Evolutionary conservation across 1,140 invertebrate species (phyloP).

Genomic region (Heliconius nattereri): DNA sequence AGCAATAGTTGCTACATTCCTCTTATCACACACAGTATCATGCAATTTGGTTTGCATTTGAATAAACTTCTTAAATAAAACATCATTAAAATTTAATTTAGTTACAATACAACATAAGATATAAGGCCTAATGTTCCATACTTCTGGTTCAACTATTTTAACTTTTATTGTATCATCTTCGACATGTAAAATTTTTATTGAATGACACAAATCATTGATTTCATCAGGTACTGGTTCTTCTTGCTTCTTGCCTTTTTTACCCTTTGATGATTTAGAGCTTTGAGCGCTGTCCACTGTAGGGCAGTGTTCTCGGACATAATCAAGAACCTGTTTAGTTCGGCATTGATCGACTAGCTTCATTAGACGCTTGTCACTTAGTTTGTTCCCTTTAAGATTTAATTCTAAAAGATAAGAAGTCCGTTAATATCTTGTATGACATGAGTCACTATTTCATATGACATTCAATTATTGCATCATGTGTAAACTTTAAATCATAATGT

Average conservation of each 20-base stretch:
- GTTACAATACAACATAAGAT: conserved; percentile 88
- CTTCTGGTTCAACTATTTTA: conserved; percentile 79
- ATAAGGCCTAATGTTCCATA: conserved; percentile 84
- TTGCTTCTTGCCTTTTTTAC: conserved; percentile 77
- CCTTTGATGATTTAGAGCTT: conserved; percentile 66
- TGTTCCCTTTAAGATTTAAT: conserved; percentile 87
- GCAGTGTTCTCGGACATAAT: conserved; percentile 86
- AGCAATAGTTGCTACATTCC: conserved; percentile 89
- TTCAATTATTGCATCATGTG: background rate
- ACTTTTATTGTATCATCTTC: conserved; percentile 81
- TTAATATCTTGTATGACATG: background rate
- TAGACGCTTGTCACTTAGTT: conserved; percentile 86
- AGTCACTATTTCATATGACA: background rate
- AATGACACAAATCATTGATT: conserved; percentile 60
- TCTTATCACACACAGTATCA: conserved; percentile 89
- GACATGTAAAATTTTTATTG: conserved; percentile 82
- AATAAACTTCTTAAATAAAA: conserved; percentile 89
- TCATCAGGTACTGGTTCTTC: conserved; percentile 63
- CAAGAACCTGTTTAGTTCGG: conserved; percentile 85
- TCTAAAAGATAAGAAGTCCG: conserved; percentile 65
- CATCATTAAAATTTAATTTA: conserved; percentile 84
- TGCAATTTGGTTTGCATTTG: conserved; percentile 91
- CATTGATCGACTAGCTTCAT: conserved; percentile 88
- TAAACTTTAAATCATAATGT: background rate
- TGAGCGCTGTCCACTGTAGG: conserved; percentile 68